Evolutionary conservation across 92 coral and sea anemone species (phyloP), one percentile per base, ranked within the genome.

Genomic region (Nematostella vectensis): DNA sequence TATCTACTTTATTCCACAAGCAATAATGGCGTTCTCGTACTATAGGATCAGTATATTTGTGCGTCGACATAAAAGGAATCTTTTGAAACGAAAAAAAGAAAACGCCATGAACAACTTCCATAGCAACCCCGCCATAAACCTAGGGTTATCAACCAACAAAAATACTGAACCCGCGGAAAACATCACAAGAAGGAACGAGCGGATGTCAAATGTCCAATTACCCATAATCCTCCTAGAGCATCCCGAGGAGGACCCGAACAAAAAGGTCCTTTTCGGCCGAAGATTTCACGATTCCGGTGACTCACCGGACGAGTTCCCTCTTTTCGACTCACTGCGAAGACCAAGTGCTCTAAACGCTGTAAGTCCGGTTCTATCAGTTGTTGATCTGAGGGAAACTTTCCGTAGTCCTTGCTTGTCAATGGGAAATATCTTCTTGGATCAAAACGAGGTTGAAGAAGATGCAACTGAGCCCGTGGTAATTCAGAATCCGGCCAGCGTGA

Each of bases 1-100:
- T 10, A 69, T 83, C 16, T 83, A 77, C 28, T 58, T 58, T 36
- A 63, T 75, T 15, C 91, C 91, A n/a, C 91, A 77, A 17, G 47
- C 67, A 4, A 59, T 77, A 2, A 77, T 83, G 80, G n/a, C 62
- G 12, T 25, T 67, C 19, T 65, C 85, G 3, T 83, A 83, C 50
- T 50, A 27, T 33, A 40, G 70, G 20, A 83, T 83, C 15, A 49
- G 67, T 8, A 72, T 63, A 29, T 83, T 83, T 53, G 80, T 83
- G 11, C 65, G 62, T 22, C 57, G 30, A 17, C 85, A 78, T 52
- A 71, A 68, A 43, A 57, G 52, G 40, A 68, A 69, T 17, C 43
- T 68, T 52, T 54, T 44, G 22, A 69, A 55, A 56, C 26, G 53
- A 11, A 44, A 63, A 44, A 66, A 47, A 40, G 25, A 31, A 24